These are phyloP conservation scores for Ivindomyrus marchei DNA, from an alignment of 2,113 vertebrate genomes.

Conservation along the genomic window DNA sequence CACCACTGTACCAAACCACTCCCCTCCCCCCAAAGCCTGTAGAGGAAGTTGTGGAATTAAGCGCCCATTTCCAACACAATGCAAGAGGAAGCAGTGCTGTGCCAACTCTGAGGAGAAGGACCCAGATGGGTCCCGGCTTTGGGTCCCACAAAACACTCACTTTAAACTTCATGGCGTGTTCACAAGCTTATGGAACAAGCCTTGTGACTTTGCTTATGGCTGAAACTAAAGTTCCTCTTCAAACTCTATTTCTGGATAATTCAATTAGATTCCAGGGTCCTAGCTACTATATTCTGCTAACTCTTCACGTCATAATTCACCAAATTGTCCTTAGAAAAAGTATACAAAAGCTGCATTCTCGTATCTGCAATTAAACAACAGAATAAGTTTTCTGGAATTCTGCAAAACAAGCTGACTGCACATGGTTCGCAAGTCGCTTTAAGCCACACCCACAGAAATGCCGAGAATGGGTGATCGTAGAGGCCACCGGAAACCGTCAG, in stretches of 20 bases:
- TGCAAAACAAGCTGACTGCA: neutral
- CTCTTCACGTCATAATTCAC: neutral
- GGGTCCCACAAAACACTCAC: neutral
- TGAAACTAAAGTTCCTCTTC: neutral
- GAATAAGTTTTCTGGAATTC: neutral
- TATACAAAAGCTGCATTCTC: neutral
- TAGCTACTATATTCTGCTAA: neutral
- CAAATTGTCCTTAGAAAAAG: neutral
- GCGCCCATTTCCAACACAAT: conserved; percentile 11
- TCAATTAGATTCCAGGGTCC: neutral
- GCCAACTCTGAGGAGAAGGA: neutral
- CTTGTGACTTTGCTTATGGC: neutral
- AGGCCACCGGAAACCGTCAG: neutral
- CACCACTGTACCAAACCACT: neutral
- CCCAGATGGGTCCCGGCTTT: neutral
- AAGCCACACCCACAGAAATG: neutral
- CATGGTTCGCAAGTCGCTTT: neutral
- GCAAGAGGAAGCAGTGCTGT: neutral
- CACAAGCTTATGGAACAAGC: neutral
- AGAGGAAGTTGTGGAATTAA: neutral
- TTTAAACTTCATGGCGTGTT: neutral
- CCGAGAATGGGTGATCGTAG: neutral
- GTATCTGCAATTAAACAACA: neutral
- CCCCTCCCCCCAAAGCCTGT: conserved; percentile 12
- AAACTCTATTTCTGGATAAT: neutral